These are phyloP conservation scores for Mesitornis unicolor DNA, from an alignment of 2,113 vertebrate genomes.

Conservation along the genomic window DNA sequence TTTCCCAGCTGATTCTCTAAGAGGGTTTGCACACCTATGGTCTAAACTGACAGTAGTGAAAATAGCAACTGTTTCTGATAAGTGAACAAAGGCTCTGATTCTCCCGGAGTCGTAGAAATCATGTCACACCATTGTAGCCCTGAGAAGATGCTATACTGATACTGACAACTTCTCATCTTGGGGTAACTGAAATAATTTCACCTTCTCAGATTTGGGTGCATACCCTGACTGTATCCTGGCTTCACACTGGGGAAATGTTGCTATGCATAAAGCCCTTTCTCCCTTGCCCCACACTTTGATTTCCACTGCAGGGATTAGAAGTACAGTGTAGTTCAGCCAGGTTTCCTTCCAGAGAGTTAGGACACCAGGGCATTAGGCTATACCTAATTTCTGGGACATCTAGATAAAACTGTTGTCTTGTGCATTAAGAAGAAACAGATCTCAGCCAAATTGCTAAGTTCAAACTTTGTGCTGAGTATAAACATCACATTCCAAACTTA, in stretches of 20 bases:
- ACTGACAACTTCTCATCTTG: neutral
- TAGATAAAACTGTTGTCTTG: neutral
- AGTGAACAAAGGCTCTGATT: neutral
- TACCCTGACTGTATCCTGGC: neutral
- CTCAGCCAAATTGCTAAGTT: neutral
- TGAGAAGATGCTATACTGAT: neutral
- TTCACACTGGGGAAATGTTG: neutral
- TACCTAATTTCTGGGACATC: neutral
- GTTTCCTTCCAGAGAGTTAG: neutral
- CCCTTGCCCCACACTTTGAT: neutral
- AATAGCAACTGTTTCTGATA: neutral
- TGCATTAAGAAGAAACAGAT: neutral
- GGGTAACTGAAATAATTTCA: neutral
- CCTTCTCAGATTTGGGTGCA: neutral
- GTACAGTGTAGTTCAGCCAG: rapidly evolving
- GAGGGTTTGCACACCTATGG: neutral
- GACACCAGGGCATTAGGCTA: neutral
- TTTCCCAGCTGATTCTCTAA: neutral
- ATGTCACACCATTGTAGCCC: neutral
- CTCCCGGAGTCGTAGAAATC: neutral
- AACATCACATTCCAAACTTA: neutral
- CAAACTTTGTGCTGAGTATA: neutral
- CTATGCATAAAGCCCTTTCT: neutral
- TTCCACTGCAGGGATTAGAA: neutral
- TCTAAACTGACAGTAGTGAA: neutral